Percentiles rank a stretch among this genome's conserved stretches.
phyloP scores from a whole-genome alignment of 2,113 vertebrate species.

The Panthera tigris region DNA sequence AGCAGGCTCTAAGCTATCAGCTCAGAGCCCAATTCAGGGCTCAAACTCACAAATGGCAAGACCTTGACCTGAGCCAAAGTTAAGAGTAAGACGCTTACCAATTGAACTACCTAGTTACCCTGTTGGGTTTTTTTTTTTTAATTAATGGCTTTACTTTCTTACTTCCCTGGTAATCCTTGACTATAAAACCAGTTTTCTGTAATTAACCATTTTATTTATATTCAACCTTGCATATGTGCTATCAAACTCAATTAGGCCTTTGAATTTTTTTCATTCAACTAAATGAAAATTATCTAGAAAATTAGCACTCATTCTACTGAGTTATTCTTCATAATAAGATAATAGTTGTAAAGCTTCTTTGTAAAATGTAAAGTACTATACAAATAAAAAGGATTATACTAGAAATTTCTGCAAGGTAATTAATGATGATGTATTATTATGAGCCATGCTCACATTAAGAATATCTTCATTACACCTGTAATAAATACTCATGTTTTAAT shows the following conservation, averaged over 20 bases:
- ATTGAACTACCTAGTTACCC: too few species aligned
- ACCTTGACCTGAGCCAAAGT: not conserved
- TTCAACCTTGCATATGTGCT: not conserved
- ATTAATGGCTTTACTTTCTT: not conserved
- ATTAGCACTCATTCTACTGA: not conserved
- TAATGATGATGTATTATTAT: slow-evolving; percentile 33
- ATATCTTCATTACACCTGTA: not conserved
- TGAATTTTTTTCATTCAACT: not conserved
- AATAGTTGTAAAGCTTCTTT: slow-evolving; percentile 27
- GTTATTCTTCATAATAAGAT: slow-evolving; percentile 34
- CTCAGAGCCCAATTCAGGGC: not conserved
- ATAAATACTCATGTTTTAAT: slow-evolving; percentile 18
- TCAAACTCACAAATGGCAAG: not conserved
- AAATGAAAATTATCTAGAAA: not conserved
- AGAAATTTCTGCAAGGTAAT: slow-evolving; percentile 27
- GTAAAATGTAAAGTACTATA: not conserved
- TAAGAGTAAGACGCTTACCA: not conserved
- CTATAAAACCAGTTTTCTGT: not conserved
- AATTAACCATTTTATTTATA: slow-evolving; percentile 38
- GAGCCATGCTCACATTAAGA: not conserved
- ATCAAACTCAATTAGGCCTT: not conserved
- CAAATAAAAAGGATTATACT: slow-evolving; percentile 32
- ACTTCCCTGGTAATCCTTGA: not conserved
- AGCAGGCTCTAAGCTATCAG: not conserved
- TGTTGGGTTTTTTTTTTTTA: not conserved